Evolutionary conservation across 2,113 vertebrate species (phyloP).

Genomic region (Clupea harengus): DNA sequence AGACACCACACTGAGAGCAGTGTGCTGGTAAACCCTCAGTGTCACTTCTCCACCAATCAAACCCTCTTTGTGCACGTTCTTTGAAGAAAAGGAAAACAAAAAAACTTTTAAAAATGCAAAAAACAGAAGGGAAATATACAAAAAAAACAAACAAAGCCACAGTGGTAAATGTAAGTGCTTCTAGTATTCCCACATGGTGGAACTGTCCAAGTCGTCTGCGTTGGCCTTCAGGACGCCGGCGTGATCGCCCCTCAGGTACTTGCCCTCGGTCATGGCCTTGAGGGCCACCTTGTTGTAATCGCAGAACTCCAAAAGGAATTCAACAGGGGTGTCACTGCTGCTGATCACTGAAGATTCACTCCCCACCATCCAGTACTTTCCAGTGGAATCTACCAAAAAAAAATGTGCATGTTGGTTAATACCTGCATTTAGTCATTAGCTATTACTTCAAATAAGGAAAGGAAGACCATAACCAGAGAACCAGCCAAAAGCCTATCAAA

Average conservation of each 20-base stretch:
- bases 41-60: slow-evolving; percentile 1
- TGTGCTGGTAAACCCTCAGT: slow-evolving; percentile 25
- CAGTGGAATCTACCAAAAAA: slow-evolving; percentile 82
- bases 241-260: slow-evolving; percentile 95
- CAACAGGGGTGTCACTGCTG: slow-evolving; percentile 89
- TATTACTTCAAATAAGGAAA: background rate
- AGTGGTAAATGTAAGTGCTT: slow-evolving; percentile 63
- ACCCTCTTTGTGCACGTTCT: slow-evolving; percentile 40
- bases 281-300: slow-evolving; percentile 98
- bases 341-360: slow-evolving; percentile 88
- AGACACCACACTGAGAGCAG: background rate
- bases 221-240: slow-evolving; percentile 96
- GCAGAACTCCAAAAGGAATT: slow-evolving; percentile 97
- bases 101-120: slow-evolving; percentile 36
- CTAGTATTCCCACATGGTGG: slow-evolving; percentile 97
- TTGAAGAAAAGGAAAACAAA: slow-evolving; percentile 27
- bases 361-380: slow-evolving; percentile 97
- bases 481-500: background rate
- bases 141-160: slow-evolving; percentile 33
- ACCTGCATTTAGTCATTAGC: background rate
- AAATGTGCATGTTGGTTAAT: background rate
- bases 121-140: slow-evolving; percentile 21
- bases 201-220: slow-evolving; percentile 82
- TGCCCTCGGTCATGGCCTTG: slow-evolving; percentile 77
- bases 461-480: background rate